Base-by-base conservation (phyloP, 2,113 vertebrate genomes). In the Herpetotheres cachinnans region DNA sequence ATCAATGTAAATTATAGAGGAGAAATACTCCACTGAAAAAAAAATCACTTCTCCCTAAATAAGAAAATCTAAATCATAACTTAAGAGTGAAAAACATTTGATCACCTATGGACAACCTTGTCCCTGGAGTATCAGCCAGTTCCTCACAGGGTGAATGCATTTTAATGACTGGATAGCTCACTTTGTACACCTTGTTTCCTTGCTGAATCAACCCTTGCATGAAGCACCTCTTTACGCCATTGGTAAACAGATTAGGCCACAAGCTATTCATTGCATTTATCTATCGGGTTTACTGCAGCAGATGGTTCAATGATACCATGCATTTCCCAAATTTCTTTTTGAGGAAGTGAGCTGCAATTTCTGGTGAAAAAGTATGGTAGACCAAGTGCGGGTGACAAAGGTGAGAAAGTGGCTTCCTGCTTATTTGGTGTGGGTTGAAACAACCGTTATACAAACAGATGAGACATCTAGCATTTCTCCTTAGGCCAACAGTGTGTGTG, bases 291-390 rank as follows among this genome's bases (percentile, higher is more conserved):
- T 93, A 86, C 49, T 56, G 47, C 17, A 84, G 58, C 47, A 49
- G 70, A 61, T 91, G 66, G 80, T 36, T 96, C 95, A 92, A 93
- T 78, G 83, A 94, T 81, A 93, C 49, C 32, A 1, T 30, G 38
- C 26, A 49, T 55, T 94, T 97, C 80, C 91, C 82, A 86, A 84
- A 82, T 93, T 93, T 89, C 86, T 89, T 95, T 49, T 86, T 90
- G 36, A 69, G 52, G 49, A 97, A 71, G 86, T 5, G 10, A 96
- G 81, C 50, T 65, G 9, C 44, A 89, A 38, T 80, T 88, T 96
- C 69, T 73, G 61, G 16, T 62, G 47, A 86, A 80, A 95, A 88
- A 54, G 20, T 61, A 78, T 16, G 30, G 21, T 6, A 83, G 55
- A 30, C 7, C 38, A 74, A 72, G 22, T 47, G 12, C 44, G 47